Percentiles rank a stretch among this genome's conserved stretches.
phyloP scores from a whole-genome alignment of 2,113 vertebrate species.

The Oxygymnocypris stewartii region DNA sequence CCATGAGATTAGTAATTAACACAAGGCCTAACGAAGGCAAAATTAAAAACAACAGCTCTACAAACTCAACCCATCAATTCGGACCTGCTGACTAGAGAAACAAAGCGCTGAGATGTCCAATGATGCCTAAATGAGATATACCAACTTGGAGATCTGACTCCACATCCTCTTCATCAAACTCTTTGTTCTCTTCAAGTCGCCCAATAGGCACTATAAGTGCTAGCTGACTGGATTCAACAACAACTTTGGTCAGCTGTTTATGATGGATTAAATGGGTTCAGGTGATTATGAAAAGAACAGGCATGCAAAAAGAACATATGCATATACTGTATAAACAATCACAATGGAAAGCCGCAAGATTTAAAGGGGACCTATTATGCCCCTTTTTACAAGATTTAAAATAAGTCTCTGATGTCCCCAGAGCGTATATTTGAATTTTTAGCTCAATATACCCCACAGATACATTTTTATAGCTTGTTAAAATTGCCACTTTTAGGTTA shows the following conservation, averaged over 20 bases:
- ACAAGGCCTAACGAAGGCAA: slow-evolving; percentile 77
- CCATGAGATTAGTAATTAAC: slow-evolving; percentile 83
- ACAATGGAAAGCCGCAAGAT: neutral
- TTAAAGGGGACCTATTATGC: neutral
- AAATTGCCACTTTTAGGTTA: too few relatives aligned
- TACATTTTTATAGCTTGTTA: too few relatives aligned
- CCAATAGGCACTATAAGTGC: slow-evolving; percentile 41
- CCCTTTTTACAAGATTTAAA: too few relatives aligned
- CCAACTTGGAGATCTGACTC: slow-evolving; percentile 51
- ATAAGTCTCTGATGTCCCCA: too few relatives aligned
- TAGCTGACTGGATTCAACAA: slow-evolving; percentile 49
- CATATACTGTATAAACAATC: neutral
- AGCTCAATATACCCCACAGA: too few relatives aligned
- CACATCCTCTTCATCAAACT: slow-evolving; percentile 49
- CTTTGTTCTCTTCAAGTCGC: slow-evolving; percentile 32
- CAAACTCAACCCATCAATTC: slow-evolving; percentile 74
- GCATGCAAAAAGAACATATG: neutral
- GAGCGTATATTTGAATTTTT: too few relatives aligned
- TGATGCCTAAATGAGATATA: slow-evolving; percentile 53
- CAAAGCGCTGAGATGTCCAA: slow-evolving; percentile 58
- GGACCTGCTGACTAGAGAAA: slow-evolving; percentile 73
- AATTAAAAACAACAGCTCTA: slow-evolving; percentile 75
- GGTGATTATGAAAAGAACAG: neutral
- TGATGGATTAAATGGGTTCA: slow-evolving; percentile 36
- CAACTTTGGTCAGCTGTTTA: slow-evolving; percentile 49